A percentile compares a stretch with the other conserved stretches of the same genome.
Conservation (phyloP, 2,888 invertebrate genomes). For the Orgyia antiqua region DNA sequence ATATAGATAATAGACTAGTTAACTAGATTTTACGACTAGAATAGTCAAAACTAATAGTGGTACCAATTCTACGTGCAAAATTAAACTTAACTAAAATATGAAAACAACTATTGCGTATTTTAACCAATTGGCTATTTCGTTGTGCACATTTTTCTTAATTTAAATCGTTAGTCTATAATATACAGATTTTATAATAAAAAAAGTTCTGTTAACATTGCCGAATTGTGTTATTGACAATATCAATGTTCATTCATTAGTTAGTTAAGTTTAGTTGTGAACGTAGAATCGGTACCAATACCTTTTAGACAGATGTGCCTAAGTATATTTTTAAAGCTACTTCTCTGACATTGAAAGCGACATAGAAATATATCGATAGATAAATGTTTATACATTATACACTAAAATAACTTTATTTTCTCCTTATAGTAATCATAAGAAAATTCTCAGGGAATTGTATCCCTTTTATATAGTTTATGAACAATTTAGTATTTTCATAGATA, state of each 20-base stretch:
- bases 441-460: slow-evolving; percentile 41
- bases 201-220: too few species aligned
- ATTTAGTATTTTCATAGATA: slow-evolving; percentile 10
- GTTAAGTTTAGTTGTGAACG: too few species aligned
- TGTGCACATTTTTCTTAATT: slow-evolving; percentile 6
- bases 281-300: too few species aligned
- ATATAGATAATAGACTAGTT: slow-evolving; percentile 27
- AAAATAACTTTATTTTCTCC: slow-evolving; percentile 61
- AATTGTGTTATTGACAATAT: too few species aligned
- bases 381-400: slow-evolving; percentile 57
- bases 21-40: slow-evolving; percentile 33
- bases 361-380: slow-evolving; percentile 61
- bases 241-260: too few species aligned
- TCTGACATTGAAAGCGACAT: slow-evolving; percentile 71
- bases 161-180: too few species aligned
- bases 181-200: too few species aligned
- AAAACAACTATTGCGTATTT: too few species aligned
- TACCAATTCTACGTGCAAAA: too few species aligned
- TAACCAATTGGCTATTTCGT: too few species aligned
- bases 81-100: too few species aligned
- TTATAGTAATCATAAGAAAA: slow-evolving; percentile 76
- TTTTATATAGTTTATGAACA: slow-evolving; percentile 22
- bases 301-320: slow-evolving; percentile 26
- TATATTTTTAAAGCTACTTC: slow-evolving; percentile 37
- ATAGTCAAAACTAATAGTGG: slow-evolving; percentile 33